Evolutionary conservation across 2,113 vertebrate genomes (phyloP).

Genomic region (Malurus elegans): DNA sequence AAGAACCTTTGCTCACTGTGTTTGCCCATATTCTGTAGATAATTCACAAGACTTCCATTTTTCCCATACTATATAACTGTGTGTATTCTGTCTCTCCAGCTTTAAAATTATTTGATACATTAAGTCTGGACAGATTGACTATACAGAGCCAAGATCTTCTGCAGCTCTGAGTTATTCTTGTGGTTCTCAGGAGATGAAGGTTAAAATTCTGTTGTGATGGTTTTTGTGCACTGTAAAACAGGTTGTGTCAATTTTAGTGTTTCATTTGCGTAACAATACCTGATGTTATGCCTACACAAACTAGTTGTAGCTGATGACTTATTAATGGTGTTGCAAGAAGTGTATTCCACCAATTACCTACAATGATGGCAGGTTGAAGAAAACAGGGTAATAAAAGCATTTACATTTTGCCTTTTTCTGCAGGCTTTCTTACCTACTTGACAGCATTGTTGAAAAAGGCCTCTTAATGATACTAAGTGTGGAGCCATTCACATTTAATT

Average conservation of each 20-base stretch:
- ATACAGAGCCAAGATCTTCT: neutral
- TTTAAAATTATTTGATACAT: neutral
- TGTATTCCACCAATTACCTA: neutral
- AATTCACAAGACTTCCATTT: neutral
- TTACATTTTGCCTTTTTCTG: neutral
- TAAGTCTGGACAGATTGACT: neutral
- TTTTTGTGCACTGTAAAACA: neutral
- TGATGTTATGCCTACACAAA: neutral
- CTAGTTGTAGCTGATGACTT: neutral
- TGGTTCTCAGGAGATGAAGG: neutral
- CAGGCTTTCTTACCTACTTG: neutral
- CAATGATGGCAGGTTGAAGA: neutral
- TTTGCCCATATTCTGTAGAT: neutral
- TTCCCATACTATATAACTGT: fast-evolving
- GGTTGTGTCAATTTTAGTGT: neutral
- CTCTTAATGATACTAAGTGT: neutral
- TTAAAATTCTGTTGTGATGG: neutral
- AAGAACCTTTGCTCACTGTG: neutral
- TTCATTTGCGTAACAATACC: neutral
- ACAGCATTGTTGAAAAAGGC: neutral
- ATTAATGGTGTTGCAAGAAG: neutral
- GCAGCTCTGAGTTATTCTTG: neutral
- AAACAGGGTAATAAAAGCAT: neutral
- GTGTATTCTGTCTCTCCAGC: neutral
- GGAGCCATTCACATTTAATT: neutral